Evolutionary conservation across 2,797 vertebrate species (phyloP).

Genomic region (Sphenodon punctatus): DNA sequence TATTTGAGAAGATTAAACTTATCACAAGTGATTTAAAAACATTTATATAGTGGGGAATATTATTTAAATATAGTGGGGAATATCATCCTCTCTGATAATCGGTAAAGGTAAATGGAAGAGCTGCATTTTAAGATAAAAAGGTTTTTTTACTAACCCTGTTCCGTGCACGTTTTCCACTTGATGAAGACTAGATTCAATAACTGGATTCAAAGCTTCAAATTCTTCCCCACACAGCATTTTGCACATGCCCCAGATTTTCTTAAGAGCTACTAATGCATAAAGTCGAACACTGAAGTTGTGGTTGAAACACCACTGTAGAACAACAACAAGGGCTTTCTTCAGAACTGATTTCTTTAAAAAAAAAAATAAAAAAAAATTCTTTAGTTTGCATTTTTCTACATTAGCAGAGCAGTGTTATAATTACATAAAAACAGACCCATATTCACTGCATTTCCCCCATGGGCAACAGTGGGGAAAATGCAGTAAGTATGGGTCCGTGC

Average conservation of each 20-base stretch:
- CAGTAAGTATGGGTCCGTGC: no score
- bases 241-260: conserved; percentile 88
- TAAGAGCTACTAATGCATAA: conserved; percentile 91
- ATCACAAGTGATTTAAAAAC: background rate
- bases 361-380: background rate
- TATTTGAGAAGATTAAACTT: background rate
- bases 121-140: background rate
- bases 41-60: no score
- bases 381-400: background rate
- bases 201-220: conserved; percentile 78
- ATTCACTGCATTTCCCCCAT: no score
- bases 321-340: conserved; percentile 81
- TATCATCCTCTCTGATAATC: background rate
- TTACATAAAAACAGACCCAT: background rate
- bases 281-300: conserved; percentile 94
- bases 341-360: conserved; percentile 73
- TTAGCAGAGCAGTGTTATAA: background rate
- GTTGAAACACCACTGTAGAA: conserved; percentile 91
- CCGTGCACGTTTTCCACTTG: conserved; percentile 90
- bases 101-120: background rate
- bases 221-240: conserved; percentile 59
- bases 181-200: conserved; percentile 86
- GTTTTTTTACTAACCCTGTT: conserved; percentile 80
- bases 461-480: no score
- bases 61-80: no score